Base-by-base conservation (phyloP, 2,888 invertebrate genomes). In the Pseudolycoriella hygida region DNA sequence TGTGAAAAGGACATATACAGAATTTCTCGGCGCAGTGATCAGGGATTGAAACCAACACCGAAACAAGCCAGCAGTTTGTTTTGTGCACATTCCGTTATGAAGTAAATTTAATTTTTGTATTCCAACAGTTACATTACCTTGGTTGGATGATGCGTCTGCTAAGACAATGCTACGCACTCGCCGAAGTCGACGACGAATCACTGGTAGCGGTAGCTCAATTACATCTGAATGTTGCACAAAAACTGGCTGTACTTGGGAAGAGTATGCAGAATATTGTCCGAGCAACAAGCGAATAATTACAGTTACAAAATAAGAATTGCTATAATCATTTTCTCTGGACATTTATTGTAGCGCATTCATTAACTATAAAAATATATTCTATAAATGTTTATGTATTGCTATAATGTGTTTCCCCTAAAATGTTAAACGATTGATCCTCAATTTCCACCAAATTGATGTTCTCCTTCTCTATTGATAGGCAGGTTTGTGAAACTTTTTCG, bases 261-360 rank as follows among this genome's bases (percentile, higher is more conserved):
- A 75, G 56, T 75, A 75, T 53, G 74, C 75, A 5, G 74, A 75
- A 57, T 75, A 75, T 57, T 75, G 74, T 56, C 74, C 74, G 3
- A 69, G 70, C 20, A 74, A 74, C 54, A 70, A 71, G 55, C 59
- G 71, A 2, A 11, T 38, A 14, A 34, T 38, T 20, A n/a, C 8
- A 40, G 18, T 5, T 40, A 17, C 14, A 39, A 14, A 34, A 34
- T 34, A 25, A 25, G 25, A 4, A 25, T 4, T 25, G 25, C 8
- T 8, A 25, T 25, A 25, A 25, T 8, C 25, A 25, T 25, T 25
- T 25, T 25, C 25, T 25, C 25, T 25, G 25, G 25, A 25, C 8
- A 25, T 25, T 25, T 25, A 25, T 25, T 8, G 8, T 8, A 4
- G 25, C 8, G 25, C 4, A 8, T 8, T 25, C 8, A 25, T 25